Conservation (phyloP, 1,140 invertebrate species). For the Sarcophaga bullata region DNA sequence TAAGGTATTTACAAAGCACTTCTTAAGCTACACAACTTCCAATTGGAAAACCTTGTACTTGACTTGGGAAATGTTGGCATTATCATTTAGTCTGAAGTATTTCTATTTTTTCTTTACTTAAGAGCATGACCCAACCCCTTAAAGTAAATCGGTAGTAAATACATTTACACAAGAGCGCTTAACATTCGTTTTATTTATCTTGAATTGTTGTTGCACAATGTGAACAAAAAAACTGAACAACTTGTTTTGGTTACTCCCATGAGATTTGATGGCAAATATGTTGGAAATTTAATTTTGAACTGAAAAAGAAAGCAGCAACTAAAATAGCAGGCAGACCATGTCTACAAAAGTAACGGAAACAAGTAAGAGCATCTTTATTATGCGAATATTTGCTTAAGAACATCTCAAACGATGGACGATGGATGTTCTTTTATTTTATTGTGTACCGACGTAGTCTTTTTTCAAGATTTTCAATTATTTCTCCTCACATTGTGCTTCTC, state of each 20-base stretch:
- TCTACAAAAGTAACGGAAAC: not conserved
- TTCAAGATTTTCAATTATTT: conserved; percentile 10
- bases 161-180: not conserved
- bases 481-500: too few relatives aligned
- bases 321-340: not conserved
- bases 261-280: conserved; percentile 1
- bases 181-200: conserved; percentile 1
- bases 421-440: conserved; percentile 3
- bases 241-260: conserved; percentile 12
- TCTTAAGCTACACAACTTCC: too few relatives aligned
- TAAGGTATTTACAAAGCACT: too few relatives aligned
- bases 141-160: not conserved
- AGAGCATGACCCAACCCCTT: not conserved
- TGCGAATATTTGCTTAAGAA: conserved; percentile 10
- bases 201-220: not conserved
- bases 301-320: not conserved
- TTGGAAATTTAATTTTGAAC: conserved; percentile 11
- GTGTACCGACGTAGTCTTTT: not conserved
- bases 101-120: not conserved
- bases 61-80: too few relatives aligned
- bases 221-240: not conserved
- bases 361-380: not conserved
- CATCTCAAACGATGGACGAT: not conserved
- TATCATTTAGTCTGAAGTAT: not conserved
- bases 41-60: too few relatives aligned